These are phyloP conservation scores for Egretta garzetta DNA, from an alignment of 2,113 vertebrate genomes.

Conservation along the genomic window DNA sequence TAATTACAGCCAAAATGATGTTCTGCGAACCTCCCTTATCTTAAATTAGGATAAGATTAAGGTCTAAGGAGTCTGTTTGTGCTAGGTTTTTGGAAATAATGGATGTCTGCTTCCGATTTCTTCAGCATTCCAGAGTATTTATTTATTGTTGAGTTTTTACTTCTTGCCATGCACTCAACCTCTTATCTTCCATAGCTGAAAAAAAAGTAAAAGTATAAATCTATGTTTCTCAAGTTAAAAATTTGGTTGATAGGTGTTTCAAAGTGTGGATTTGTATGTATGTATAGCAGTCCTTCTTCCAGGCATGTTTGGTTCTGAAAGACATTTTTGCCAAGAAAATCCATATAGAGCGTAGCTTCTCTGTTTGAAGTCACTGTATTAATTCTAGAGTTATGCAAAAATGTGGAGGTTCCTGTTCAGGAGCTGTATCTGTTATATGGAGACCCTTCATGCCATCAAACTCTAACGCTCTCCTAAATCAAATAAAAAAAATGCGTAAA, in stretches of 20 bases:
- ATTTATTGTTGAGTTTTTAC: background rate
- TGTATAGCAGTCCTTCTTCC: background rate
- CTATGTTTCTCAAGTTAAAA: background rate
- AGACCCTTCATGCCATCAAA: background rate
- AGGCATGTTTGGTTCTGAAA: background rate
- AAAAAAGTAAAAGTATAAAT: background rate
- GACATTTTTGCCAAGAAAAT: background rate
- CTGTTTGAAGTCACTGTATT: constrained; percentile 18
- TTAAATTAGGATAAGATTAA: constrained; percentile 40
- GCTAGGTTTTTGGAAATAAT: constrained; percentile 29
- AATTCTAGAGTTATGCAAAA: background rate
- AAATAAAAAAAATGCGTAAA: background rate
- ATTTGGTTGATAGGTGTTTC: background rate
- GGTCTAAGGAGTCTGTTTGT: constrained; percentile 20
- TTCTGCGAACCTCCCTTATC: constrained; percentile 23
- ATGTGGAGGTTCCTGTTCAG: constrained; percentile 17
- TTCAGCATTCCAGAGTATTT: background rate
- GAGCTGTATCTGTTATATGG: background rate
- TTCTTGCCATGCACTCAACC: background rate
- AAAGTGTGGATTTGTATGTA: background rate
- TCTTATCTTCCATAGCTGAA: background rate
- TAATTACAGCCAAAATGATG: constrained; percentile 48
- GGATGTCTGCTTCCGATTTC: background rate
- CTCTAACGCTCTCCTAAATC: background rate
- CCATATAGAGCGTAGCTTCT: background rate